Evolutionary conservation across 2,797 vertebrate species (phyloP), one percentile per base, ranked within the genome.

Genomic region (Podarcis siculus): DNA sequence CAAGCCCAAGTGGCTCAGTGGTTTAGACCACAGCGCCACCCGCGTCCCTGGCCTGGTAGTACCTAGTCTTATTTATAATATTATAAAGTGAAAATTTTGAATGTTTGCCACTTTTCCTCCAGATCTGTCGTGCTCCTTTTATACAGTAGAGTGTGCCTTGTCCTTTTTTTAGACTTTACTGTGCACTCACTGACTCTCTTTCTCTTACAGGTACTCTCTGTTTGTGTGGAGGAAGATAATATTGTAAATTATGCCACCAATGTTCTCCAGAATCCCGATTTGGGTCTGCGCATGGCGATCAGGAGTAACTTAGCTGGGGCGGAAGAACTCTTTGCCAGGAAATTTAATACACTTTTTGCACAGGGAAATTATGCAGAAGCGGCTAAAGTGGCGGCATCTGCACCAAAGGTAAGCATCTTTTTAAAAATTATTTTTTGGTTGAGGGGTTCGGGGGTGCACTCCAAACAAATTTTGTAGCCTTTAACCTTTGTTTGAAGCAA

Each of bases 181-280:
- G 13, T 86, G 37, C 72, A 23, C 91, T 91, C 91, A 66, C 19
- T 89, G 23, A 91, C n/a, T 23, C 91, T 91, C 91, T 87, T 27
- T 89, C 27, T 91, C 30, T 37, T 25, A 3, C 75, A 99, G 98
- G 98, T 99, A 66, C 96, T 99, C 90, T 99, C 98, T 2, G 98
- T 99, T 21, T 99, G 98, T 93, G 98, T 99, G 23, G 98, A 99
- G 90, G 98, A 99, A 96, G 98, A 99, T 91, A 98, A 98, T 92
- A 98, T 99, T 17, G 98, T 99, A 88, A 98, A 98, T 94, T 99
- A 99, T 1, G 97, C 97, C 93, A 98, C 98, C 0, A 98, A 96
- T 1, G 98, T 98, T 87, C 97, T 99, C 83, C 98, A 98, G 96
- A 99, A 99, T 94, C 98, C 98, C 2, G 98, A 99, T 90, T 94